A percentile compares a stretch with the other conserved stretches of the same genome.
Evolutionary conservation across 2,888 invertebrate genomes (phyloP).

Genomic region (Pandemis heparana): DNA sequence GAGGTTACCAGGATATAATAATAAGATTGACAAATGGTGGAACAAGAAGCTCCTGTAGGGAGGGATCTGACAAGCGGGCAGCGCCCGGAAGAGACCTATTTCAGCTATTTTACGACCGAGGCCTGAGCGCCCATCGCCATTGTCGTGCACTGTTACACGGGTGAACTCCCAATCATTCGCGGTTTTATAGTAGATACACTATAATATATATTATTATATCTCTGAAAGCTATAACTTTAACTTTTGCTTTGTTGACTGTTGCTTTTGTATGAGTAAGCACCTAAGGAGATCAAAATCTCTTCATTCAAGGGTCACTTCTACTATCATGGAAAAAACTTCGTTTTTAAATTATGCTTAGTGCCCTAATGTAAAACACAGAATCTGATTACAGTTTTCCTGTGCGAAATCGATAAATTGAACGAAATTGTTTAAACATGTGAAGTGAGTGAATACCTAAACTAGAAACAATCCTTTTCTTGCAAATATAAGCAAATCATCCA

Average conservation of each 20-base stretch:
- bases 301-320: neutral
- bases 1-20: neutral
- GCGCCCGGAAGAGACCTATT: slow-evolving; percentile 68
- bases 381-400: neutral
- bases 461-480: neutral
- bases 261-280: neutral
- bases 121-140: slow-evolving; percentile 61
- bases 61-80: slow-evolving; percentile 37
- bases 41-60: slow-evolving; percentile 16
- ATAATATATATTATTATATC: neutral
- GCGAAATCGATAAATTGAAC: neutral
- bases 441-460: neutral
- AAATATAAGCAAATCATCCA: slow-evolving; percentile 47
- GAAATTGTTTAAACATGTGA: neutral
- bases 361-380: neutral
- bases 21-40: slow-evolving; percentile 30
- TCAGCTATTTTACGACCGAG: slow-evolving; percentile 64
- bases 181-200: neutral
- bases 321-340: neutral
- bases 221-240: neutral
- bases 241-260: neutral
- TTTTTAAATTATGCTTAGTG: neutral
- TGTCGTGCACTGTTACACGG: slow-evolving; percentile 57
- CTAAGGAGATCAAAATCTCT: neutral
- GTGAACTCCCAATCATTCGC: slow-evolving; percentile 50